Evolutionary conservation across 2,888 invertebrate species (phyloP).

Genomic region (Agrochola circellaris): DNA sequence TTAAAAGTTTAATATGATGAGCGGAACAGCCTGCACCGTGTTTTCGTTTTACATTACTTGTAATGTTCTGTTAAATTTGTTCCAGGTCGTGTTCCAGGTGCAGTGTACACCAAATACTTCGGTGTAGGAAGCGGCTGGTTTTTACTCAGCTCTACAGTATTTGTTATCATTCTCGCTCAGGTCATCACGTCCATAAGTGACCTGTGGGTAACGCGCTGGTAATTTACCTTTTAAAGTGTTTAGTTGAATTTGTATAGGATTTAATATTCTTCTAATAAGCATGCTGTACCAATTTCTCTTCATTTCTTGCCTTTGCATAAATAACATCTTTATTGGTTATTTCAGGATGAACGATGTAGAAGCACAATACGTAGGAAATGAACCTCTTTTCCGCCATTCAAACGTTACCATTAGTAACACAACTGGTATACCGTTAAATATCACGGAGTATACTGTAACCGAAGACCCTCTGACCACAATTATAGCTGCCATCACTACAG

Average conservation of each 20-base stretch:
- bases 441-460: conserved; percentile 25
- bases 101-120: conserved; percentile 93
- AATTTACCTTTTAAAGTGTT: conserved; percentile 56
- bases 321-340: conserved; percentile 36
- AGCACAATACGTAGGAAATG: conserved; percentile 49
- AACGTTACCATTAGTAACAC: conserved; percentile 8
- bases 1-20: neutral
- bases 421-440: conserved; percentile 19
- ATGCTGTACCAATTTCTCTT: neutral
- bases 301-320: neutral
- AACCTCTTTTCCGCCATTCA: conserved; percentile 15
- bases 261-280: neutral
- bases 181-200: conserved; percentile 93
- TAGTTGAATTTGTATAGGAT: neutral
- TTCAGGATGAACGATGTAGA: conserved; percentile 87
- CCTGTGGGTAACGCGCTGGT: conserved; percentile 95
- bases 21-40: neutral
- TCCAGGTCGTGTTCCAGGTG: conserved; percentile 88
- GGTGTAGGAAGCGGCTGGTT: conserved; percentile 92
- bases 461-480: conserved; percentile 29
- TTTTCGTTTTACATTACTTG: neutral
- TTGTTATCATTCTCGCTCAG: conserved; percentile 92
- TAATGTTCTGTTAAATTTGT: conserved; percentile 3
- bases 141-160: conserved; percentile 88
- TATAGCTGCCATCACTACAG: conserved; percentile 18